A percentile compares a stretch with the other conserved stretches of the same genome.
Evolutionary conservation across 2,113 vertebrate species (phyloP).

Genomic region (Ailuropoda melanoleuca): DNA sequence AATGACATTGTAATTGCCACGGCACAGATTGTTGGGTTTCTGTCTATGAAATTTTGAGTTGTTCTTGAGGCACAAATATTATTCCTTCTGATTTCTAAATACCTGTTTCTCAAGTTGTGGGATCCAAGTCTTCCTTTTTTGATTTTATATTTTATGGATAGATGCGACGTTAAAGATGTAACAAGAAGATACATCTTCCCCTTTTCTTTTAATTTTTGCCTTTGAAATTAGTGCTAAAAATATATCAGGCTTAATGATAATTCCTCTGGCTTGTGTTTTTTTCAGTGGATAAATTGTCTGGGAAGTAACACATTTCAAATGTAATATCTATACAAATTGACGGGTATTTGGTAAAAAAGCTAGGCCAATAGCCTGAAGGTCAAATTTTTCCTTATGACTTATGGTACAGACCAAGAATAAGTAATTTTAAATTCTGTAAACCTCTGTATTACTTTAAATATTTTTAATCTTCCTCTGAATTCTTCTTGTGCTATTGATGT

Average conservation of each 20-base stretch:
- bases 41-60: neutral
- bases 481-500: conserved; percentile 75
- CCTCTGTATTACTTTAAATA: neutral
- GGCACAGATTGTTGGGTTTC: conserved; percentile 35
- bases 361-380: neutral
- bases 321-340: neutral
- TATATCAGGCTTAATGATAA: neutral
- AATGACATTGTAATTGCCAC: conserved; percentile 24
- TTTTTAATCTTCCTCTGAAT: conserved; percentile 76
- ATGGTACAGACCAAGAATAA: conserved; percentile 51
- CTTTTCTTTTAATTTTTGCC: neutral
- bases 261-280: neutral
- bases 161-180: conserved; percentile 18
- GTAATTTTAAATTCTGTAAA: conserved; percentile 36
- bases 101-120: neutral
- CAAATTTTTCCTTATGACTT: conserved; percentile 27
- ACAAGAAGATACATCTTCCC: neutral
- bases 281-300: neutral
- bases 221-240: conserved; percentile 22
- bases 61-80: neutral
- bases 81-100: conserved; percentile 14
- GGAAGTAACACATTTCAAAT: conserved; percentile 14
- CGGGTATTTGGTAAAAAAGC: neutral
- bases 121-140: neutral
- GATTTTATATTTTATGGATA: neutral